A percentile compares a stretch with the other conserved stretches of the same genome.
Conservation (phyloP, 2,113 vertebrate species). For the Oncorhynchus nerka region DNA sequence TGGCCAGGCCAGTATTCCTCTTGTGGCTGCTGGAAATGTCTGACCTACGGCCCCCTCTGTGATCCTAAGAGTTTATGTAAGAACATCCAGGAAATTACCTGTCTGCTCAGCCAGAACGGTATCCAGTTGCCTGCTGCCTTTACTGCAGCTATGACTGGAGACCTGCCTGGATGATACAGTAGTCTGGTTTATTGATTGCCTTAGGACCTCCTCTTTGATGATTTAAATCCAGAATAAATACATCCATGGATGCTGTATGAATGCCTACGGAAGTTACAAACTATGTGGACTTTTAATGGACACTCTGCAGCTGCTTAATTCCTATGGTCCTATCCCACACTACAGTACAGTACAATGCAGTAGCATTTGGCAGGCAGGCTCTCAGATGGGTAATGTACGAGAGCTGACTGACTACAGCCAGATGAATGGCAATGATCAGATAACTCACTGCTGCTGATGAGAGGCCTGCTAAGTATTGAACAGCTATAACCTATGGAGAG, state of each 20-base stretch:
- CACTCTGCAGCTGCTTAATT: background rate
- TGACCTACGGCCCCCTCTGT: constrained; percentile 32
- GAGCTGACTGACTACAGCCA: constrained; percentile 9
- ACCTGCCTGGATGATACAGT: constrained; percentile 9
- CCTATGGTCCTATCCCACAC: constrained; percentile 34
- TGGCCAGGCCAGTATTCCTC: constrained; percentile 66
- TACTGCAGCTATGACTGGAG: constrained; percentile 43
- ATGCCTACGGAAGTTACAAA: background rate
- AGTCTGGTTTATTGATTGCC: too few species aligned
- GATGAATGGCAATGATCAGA: constrained; percentile 14
- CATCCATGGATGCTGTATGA: constrained; percentile 2
- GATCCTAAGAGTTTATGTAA: constrained; percentile 51
- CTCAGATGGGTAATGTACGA: constrained; percentile 27
- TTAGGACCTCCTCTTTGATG: background rate
- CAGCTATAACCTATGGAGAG: background rate
- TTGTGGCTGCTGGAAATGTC: constrained; percentile 50
- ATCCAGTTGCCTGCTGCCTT: constrained; percentile 47
- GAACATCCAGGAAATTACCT: constrained; percentile 53
- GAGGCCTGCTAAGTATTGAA: background rate
- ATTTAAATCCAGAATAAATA: constrained; percentile 17
- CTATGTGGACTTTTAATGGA: constrained; percentile 11
- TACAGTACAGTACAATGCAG: constrained; percentile 10
- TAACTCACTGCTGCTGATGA: constrained; percentile 1
- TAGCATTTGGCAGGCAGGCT: background rate
- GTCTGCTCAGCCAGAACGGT: constrained; percentile 57